Percentiles rank a stretch among this genome's conserved stretches.
Conservation (phyloP, 2,797 vertebrate species). For the Tokudaia muenninki region DNA sequence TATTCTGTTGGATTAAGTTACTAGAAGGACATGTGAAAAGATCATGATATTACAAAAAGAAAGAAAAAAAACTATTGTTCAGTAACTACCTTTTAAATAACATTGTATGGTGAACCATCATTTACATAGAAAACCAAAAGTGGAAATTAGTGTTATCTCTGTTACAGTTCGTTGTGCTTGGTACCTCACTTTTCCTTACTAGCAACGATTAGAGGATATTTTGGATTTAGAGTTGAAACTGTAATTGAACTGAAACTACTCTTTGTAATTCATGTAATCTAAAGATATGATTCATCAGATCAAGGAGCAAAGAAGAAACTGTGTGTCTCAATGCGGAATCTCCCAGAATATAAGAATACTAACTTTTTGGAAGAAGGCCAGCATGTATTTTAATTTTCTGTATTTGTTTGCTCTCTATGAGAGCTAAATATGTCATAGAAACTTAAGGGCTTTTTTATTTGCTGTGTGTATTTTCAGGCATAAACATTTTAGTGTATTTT, state of each 20-base stretch:
- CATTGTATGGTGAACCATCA: not conserved
- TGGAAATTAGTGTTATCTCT: not conserved
- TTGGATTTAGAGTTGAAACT: slow-evolving; percentile 34
- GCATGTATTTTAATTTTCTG: not conserved
- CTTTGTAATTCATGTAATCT: not conserved
- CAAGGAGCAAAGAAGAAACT: not conserved
- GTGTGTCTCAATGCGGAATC: not conserved
- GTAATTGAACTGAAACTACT: not conserved
- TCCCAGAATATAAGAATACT: not conserved
- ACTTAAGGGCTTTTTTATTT: not conserved
- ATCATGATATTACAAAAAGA: not conserved
- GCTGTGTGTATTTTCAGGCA: slow-evolving; percentile 10
- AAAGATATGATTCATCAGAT: not conserved
- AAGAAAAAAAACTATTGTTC: not conserved
- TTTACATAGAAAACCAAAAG: not conserved
- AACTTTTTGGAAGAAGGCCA: not conserved
- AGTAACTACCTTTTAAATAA: not conserved
- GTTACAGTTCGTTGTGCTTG: not conserved
- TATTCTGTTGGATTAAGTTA: not conserved
- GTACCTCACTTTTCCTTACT: not conserved
- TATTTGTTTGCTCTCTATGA: not conserved
- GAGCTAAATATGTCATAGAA: slow-evolving; percentile 1
- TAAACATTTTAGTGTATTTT: slow-evolving; percentile 23
- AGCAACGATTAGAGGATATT: not conserved
- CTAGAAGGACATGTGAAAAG: not conserved